Base-by-base conservation (phyloP, 2,113 vertebrate genomes). In the Embiotoca jacksoni region DNA sequence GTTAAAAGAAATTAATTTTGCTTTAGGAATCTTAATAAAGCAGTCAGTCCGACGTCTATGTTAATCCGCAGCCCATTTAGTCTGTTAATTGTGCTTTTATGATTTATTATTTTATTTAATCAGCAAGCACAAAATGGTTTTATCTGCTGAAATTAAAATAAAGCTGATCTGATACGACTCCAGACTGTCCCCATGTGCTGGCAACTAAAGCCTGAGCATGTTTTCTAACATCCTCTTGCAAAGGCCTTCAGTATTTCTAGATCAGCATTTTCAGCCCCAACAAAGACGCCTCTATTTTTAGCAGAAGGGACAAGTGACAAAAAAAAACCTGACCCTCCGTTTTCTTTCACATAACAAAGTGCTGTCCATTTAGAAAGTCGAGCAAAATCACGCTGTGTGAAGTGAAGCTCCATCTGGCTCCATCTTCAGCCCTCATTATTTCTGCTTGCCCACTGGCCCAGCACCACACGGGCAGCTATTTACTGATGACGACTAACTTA, bases 371-470 rank as follows among this genome's bases (percentile, higher is more conserved):
- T 87, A 88, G 54, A 79, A 66, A 88, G 82, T 60, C 11, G 13
- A 73, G 68, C 86, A 36, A 76, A 89, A 78, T 72, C 85, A 61
- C 56, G 59, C 77, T 81, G 83, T 72, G 85, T 89, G 75, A 84
- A 90, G 83, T n/a, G 77, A 73, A 49, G 80, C 73, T 82, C 79
- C 83, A 89, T 87, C 87, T 89, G 91, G 79, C 85, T 78, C 67
- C n/a, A 9, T 87, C 82, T 33, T 78, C 65, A 54, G 63, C 67
- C 80, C 87, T 89, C 82, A 79, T 92, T 91, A 90, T 90, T 84
- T 76, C 72, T 83, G 65, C 72, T 80, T 76, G 83, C 79, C 83
- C 88, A 85, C 62, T 81, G 88, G 81, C 82, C 79, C 75, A 78
- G 70, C 10, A 79, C 72, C 78, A 85, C 87, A 84, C 85, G 82